Base-by-base conservation (phyloP, 1,140 invertebrate species). In the Linepithema humile region DNA sequence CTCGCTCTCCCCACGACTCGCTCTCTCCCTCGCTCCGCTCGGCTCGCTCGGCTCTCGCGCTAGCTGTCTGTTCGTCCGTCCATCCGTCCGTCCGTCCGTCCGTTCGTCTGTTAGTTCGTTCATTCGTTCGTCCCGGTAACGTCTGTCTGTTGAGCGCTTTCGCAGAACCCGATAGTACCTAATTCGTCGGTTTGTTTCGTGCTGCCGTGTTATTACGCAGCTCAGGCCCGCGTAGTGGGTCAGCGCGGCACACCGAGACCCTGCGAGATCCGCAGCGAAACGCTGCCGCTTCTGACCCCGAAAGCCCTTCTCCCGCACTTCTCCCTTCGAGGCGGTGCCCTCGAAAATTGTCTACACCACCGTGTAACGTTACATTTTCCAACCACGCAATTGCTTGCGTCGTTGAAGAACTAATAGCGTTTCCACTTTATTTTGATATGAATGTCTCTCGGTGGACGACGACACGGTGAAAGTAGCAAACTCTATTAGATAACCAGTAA, bases 111-210 rank as follows among this genome's bases (percentile, higher is more conserved):
- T 78, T 64, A 26, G 75, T 85, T 23, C 57, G 26, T 80, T 26
- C 72, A 23, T 83, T 48, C 60, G 53, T 73, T 75, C 84, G 74
- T 85, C 38, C 84, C 32, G 78, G 64, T 84, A 80, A 86, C 85
- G 85, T 89, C 86, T 75, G 90, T 90, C 88, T 90, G 89, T 88
- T 82, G 89, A 89, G 69, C 85, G 89, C 83, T 87, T 88, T 85
- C 91, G 86, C 87, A 86, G 85, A 91, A 91, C 87, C 91, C 85
- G 88, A 90, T 89, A 88, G 77, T 86, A 88, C 77, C 85, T 91
- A 91, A 91, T 91, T 91, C 90, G 83, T 92, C 85, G 87, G 89
- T 92, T 92, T 92, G 90, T 92, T 90, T 91, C 90, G 91, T 90
- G 90, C 87, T 92, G 88, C 91, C 87, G 86, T 92, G 87, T 92